These are phyloP conservation scores for Oceanodroma leucorhoa DNA, from an alignment of 2,797 vertebrate genomes.

Conservation along the genomic window DNA sequence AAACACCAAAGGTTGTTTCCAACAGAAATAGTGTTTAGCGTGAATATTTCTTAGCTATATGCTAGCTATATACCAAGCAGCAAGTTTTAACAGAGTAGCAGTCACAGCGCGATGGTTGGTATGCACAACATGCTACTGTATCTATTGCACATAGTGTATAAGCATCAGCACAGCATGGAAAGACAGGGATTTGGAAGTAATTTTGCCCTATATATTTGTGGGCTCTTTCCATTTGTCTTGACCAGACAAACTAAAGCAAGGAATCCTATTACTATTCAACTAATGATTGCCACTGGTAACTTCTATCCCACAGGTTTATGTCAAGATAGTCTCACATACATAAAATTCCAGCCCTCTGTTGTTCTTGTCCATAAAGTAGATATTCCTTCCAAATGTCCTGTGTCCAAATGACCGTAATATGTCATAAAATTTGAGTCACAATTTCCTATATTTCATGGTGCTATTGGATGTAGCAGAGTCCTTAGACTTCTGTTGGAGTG, in stretches of 20 bases:
- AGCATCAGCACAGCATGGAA: neutral
- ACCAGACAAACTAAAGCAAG: slow-evolving; percentile 17
- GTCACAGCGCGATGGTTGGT: neutral
- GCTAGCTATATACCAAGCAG: neutral
- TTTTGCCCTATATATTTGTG: neutral
- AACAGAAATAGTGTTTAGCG: neutral
- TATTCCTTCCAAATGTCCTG: neutral
- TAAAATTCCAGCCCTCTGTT: neutral
- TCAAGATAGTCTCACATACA: neutral
- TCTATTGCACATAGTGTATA: neutral
- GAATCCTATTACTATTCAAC: neutral
- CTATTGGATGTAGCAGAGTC: neutral
- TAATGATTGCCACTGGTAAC: neutral
- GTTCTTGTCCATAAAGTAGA: neutral
- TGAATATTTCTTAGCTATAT: neutral
- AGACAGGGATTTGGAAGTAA: neutral
- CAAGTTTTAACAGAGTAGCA: neutral
- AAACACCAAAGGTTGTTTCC: neutral
- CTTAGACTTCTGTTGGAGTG: neutral
- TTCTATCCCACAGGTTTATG: neutral
- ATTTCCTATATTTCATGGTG: neutral
- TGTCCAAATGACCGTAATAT: neutral
- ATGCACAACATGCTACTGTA: neutral
- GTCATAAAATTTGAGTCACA: neutral
- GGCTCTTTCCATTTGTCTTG: slow-evolving; percentile 21